phyloP scores from a whole-genome alignment of 2,888 invertebrate genomes.

The Aricia artaxerxes region DNA sequence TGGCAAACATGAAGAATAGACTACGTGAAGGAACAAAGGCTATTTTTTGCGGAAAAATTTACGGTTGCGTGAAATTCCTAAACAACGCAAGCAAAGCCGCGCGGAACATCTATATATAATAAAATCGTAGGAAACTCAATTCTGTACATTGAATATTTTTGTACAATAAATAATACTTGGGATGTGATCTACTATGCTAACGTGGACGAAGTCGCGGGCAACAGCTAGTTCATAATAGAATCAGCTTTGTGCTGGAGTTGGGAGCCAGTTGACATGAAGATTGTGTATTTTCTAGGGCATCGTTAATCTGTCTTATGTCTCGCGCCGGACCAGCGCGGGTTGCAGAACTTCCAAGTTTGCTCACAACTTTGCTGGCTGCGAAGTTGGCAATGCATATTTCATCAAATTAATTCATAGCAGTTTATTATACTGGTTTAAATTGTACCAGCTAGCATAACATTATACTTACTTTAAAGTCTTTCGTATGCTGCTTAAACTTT shows the following conservation, averaged over 20 bases:
- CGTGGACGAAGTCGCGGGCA: no score
- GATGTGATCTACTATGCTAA: no score
- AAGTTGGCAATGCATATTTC: conserved; percentile 18
- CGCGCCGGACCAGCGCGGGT: conserved; percentile 7
- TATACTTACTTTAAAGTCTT: not conserved
- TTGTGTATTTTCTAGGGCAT: conserved; percentile 12
- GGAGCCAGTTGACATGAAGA: not conserved
- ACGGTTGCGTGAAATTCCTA: no score
- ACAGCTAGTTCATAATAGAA: not conserved
- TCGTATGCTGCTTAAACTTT: not conserved
- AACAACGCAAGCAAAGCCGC: no score
- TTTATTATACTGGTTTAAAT: conserved; percentile 17
- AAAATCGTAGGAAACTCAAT: no score
- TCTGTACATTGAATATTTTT: no score
- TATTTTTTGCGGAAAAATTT: no score
- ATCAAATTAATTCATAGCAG: conserved; percentile 22
- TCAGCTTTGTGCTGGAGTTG: not conserved
- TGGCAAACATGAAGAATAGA: no score
- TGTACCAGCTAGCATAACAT: not conserved
- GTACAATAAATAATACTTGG: no score
- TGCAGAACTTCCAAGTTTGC: conserved; percentile 15
- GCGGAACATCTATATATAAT: no score
- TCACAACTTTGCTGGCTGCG: not conserved
- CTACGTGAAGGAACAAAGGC: no score
- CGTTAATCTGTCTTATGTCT: conserved; percentile 21